These are phyloP conservation scores for Psix sp. DNA, from an alignment of 1,140 invertebrate species.

Conservation along the genomic window DNA sequence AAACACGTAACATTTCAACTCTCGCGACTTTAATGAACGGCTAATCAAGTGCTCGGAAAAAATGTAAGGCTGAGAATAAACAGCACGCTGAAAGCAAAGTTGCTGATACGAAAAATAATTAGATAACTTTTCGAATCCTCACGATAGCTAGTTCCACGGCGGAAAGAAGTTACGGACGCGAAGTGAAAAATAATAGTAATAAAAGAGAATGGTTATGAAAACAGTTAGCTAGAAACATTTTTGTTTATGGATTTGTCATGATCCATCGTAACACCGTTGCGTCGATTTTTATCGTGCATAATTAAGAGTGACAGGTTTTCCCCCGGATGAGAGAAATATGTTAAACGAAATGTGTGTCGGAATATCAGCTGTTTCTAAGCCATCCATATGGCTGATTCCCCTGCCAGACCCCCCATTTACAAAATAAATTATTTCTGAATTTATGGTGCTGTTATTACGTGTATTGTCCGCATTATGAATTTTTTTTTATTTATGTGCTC, in stretches of 20 bases:
- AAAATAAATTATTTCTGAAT: slow-evolving; percentile 43
- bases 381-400: slow-evolving; percentile 42
- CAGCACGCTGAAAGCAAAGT: slow-evolving; percentile 12
- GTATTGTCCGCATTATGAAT: not conserved
- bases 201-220: not conserved
- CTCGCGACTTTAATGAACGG: slow-evolving; percentile 29
- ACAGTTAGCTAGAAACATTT: not conserved
- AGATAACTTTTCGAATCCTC: slow-evolving; percentile 15
- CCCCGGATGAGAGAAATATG: slow-evolving; percentile 13
- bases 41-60: slow-evolving; percentile 20
- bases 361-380: slow-evolving; percentile 41
- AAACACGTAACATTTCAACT: slow-evolving; percentile 20
- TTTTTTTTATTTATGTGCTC: not conserved
- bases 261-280: slow-evolving; percentile 5
- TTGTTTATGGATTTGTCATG: not conserved
- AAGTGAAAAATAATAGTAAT: not conserved
- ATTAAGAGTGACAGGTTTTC: slow-evolving; percentile 20
- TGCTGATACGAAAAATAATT: slow-evolving; percentile 23
- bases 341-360: slow-evolving; percentile 36
- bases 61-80: slow-evolving; percentile 18
- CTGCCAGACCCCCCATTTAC: slow-evolving; percentile 3
- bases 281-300: slow-evolving; percentile 30
- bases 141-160: slow-evolving; percentile 5
- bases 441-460: slow-evolving; percentile 17
- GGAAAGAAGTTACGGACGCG: not conserved